phyloP scores from a whole-genome alignment of 2,888 invertebrate genomes.

The Oscheius sp. region DNA sequence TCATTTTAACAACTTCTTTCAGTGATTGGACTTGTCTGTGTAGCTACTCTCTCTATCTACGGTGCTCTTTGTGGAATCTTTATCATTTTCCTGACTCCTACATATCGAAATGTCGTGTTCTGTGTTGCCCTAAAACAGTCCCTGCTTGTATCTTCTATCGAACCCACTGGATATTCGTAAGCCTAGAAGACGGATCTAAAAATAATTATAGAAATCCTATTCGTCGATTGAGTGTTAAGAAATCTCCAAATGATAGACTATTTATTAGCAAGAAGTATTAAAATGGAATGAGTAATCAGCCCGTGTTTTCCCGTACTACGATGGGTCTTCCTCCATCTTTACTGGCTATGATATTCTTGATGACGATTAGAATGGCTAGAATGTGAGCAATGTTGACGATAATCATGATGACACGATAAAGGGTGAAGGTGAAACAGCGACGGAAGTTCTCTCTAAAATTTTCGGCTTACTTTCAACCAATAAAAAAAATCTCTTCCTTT shows the following conservation, averaged over 20 bases:
- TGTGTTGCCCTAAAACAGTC: background rate
- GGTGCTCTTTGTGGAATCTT: background rate
- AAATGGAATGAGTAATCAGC: background rate
- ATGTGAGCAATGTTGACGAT: conserved; percentile 69
- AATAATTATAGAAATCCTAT: background rate
- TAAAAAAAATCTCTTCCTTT: background rate
- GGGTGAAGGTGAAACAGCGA: conserved; percentile 66
- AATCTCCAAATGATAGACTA: background rate
- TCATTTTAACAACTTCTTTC: background rate
- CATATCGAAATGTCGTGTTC: background rate
- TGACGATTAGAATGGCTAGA: conserved; percentile 55
- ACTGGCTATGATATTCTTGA: conserved; percentile 53
- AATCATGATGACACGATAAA: conserved; percentile 67
- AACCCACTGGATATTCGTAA: background rate
- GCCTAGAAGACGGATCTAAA: too few relatives aligned
- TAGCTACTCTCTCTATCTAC: background rate
- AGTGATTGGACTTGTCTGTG: background rate
- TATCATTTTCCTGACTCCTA: background rate
- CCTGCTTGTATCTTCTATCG: background rate
- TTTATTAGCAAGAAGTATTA: background rate
- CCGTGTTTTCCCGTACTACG: conserved; percentile 33
- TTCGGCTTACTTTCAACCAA: background rate
- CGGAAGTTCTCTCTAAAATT: conserved; percentile 67
- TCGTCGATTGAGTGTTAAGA: background rate
- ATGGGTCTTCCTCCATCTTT: conserved; percentile 50